These are phyloP conservation scores for Gasterosteus aculeatus DNA, from an alignment of 2,113 vertebrate species.

Conservation along the genomic window DNA sequence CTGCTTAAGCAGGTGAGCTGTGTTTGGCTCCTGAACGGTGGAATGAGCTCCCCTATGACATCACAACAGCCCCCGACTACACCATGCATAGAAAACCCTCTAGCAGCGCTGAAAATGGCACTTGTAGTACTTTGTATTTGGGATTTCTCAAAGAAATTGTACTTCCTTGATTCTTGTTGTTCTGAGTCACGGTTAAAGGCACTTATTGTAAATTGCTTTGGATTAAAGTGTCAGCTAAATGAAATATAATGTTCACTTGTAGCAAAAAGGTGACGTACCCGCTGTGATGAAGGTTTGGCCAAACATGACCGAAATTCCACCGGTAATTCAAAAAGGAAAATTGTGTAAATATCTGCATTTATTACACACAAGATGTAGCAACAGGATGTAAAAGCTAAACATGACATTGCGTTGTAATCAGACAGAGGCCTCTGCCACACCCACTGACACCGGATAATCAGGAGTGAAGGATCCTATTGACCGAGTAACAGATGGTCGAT, in stretches of 20 bases:
- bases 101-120: no score
- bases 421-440: constrained; percentile 22
- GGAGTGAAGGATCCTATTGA: constrained; percentile 31
- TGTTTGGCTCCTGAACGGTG: constrained; percentile 4
- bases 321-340: background rate
- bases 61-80: no score
- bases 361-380: background rate
- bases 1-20: constrained; percentile 48
- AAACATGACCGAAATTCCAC: background rate
- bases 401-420: constrained; percentile 3
- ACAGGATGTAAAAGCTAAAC: background rate
- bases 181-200: no score
- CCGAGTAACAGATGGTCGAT: constrained; percentile 55
- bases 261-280: constrained; percentile 52
- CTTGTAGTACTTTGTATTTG: no score
- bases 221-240: no score
- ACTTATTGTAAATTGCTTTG: no score
- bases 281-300: background rate
- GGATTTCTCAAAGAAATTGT: no score
- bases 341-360: background rate
- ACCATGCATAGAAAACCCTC: no score
- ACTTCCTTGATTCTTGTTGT: no score
- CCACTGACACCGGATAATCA: constrained; percentile 56
- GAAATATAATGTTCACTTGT: constrained; percentile 13
- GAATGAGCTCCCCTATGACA: no score